Base-by-base conservation (phyloP, 2,113 vertebrate species). In the Triplophysa siluroides region DNA sequence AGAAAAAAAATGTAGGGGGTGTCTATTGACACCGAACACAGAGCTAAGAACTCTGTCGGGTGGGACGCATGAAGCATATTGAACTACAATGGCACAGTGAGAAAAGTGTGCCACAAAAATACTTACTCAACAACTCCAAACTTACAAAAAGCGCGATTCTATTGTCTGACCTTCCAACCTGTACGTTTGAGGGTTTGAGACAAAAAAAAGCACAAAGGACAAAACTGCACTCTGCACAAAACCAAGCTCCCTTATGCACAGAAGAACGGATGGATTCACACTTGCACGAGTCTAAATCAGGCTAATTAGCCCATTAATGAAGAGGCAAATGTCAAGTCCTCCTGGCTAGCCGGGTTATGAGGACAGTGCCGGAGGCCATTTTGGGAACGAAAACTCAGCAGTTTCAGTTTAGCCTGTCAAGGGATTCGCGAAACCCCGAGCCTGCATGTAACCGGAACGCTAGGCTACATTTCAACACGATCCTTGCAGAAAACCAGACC, bases 231-330 rank as follows among this genome's bases (percentile, higher is more conserved):
- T 73, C 14, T 60, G 75, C 70, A 54, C 83, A 76, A 71, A 56
- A 54, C 74, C 12, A 78, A 69, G 83, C 80, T 80, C 84, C 81
- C 79, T 24, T 38, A 45, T 76, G 66, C 41, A 67, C 21, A 82
- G 61, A 58, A 14, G 67, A 56, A 70, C 62, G 75, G 56, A 81
- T 71, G 68, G 80, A 58, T 81, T 56, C 4, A 2, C 23, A 71
- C 60, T 61, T 54, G 43, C 79, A 79, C 77, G 63, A 65, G 81
- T 83, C 71, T 83, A 87, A 88, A 86, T 88, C 83, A 80, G 80
- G 85, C 86, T 92, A 91, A 92, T 91, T 90, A 91, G 87, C 85
- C 87, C 80, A 87, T 91, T 90, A 90, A 85, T 88, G 86, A 88
- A 88, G 88, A 82, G 84, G 88, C 88, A 90, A 92, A 92, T 92